These are phyloP conservation scores for Pyrgilauda ruficollis DNA, from an alignment of 2,113 vertebrate species.

Conservation along the genomic window DNA sequence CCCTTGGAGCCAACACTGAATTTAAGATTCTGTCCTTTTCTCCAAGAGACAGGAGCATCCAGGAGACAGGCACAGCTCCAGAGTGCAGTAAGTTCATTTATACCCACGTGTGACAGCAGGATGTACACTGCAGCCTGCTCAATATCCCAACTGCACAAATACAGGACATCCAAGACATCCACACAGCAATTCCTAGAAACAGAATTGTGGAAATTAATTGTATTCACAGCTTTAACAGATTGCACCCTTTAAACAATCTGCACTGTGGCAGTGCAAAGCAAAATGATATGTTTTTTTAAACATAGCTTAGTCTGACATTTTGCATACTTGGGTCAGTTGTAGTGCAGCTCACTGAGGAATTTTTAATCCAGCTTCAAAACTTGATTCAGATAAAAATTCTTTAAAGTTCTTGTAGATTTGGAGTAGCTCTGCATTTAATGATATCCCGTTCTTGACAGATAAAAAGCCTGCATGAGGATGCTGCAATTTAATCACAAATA, in stretches of 20 bases:
- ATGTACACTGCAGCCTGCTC: background rate
- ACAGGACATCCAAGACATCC: background rate
- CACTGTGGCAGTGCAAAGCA: background rate
- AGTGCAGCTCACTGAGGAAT: background rate
- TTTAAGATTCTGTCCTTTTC: background rate
- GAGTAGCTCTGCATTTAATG: background rate
- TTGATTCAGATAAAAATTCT: background rate
- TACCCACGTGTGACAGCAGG: background rate
- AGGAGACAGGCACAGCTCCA: background rate
- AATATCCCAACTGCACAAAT: background rate
- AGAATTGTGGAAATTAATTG: background rate
- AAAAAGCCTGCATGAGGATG: background rate
- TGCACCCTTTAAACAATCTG: background rate
- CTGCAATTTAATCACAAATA: conserved; percentile 43
- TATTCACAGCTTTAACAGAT: background rate
- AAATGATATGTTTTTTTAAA: background rate
- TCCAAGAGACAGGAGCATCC: background rate
- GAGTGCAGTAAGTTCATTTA: background rate
- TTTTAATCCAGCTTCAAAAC: conserved; percentile 15
- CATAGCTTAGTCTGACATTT: background rate
- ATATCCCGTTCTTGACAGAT: background rate
- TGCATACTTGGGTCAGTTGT: background rate
- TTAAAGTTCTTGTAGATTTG: background rate
- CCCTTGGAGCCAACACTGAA: background rate
- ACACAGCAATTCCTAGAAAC: background rate